Percentiles rank a stretch among this genome's conserved stretches.
Conservation (phyloP, 2,797 vertebrate species). For the Ctenosaura bakeri region DNA sequence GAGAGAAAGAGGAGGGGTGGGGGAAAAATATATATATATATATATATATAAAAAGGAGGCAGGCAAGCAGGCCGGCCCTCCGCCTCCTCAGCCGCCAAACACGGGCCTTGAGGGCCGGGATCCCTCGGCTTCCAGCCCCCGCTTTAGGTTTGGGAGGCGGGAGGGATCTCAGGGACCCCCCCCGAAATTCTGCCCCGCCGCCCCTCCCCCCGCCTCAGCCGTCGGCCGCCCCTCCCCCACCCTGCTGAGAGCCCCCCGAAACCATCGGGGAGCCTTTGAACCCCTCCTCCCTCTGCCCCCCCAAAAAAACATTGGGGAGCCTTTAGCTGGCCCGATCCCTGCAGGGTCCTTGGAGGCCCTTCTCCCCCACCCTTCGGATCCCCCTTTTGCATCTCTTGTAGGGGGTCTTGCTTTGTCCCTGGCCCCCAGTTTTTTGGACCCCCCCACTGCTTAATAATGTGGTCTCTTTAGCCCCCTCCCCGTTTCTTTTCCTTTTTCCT, state of each 20-base stretch:
- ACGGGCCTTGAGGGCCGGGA: background rate
- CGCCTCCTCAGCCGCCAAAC: background rate
- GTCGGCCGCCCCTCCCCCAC: slow-evolving; percentile 29
- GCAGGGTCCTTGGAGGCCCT: background rate
- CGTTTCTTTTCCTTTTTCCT: background rate
- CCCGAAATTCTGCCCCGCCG: background rate
- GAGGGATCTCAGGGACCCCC: no score
- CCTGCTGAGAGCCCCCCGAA: background rate
- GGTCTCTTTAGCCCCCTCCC: no score
- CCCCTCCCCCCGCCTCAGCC: background rate
- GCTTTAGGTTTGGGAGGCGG: no score
- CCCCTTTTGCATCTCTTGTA: background rate
- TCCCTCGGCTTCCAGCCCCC: background rate
- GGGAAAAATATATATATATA: no score
- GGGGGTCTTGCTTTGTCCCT: background rate
- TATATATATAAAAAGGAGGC: background rate
- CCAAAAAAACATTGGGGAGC: no score
- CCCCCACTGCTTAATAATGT: no score
- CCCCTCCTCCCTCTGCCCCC: no score
- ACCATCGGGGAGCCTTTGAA: no score
- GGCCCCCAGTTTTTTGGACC: no score
- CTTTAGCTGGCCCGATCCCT: no score
- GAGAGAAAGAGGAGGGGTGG: background rate
- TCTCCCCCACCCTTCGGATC: no score
- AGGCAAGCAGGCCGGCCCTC: background rate